A percentile compares a stretch with the other conserved stretches of the same genome.
These are phyloP conservation scores for Lynx canadensis DNA, from an alignment of 2,113 vertebrate genomes.

Conservation along the genomic window DNA sequence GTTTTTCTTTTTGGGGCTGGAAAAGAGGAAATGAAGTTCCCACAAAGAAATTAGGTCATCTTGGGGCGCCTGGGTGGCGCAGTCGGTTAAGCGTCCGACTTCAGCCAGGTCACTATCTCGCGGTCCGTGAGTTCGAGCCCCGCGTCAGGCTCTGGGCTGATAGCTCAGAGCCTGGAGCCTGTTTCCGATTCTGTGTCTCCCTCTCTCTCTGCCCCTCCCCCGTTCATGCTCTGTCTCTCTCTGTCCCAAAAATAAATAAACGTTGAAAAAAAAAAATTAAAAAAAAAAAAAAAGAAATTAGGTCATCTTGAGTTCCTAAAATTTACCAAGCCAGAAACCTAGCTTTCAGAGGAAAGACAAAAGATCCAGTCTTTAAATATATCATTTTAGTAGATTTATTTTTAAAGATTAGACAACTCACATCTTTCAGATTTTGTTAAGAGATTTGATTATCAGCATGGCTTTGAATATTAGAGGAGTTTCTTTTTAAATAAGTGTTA, in stretches of 20 bases:
- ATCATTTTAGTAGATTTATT: not conserved
- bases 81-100: too few relatives aligned
- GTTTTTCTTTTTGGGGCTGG: not conserved
- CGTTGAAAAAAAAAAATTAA: too few relatives aligned
- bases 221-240: too few relatives aligned
- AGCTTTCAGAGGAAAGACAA: conserved; percentile 9
- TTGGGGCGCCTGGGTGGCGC: too few relatives aligned
- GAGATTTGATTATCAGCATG: not conserved
- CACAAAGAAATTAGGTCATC: not conserved
- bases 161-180: too few relatives aligned
- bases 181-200: too few relatives aligned
- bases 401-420: conserved; percentile 39
- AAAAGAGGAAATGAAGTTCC: not conserved
- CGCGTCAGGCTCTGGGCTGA: too few relatives aligned
- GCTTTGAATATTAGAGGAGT: conserved; percentile 11
- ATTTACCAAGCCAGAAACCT: not conserved
- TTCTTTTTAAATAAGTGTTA: not conserved
- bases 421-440: conserved; percentile 33
- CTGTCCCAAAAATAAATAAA: too few relatives aligned
- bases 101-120: too few relatives aligned
- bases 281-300: too few relatives aligned
- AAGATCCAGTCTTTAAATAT: conserved; percentile 1
- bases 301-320: not conserved
- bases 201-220: too few relatives aligned
- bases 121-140: too few relatives aligned